These are phyloP conservation scores for Sarcophaga peregrina DNA, from an alignment of 1,140 invertebrate species.

Conservation along the genomic window DNA sequence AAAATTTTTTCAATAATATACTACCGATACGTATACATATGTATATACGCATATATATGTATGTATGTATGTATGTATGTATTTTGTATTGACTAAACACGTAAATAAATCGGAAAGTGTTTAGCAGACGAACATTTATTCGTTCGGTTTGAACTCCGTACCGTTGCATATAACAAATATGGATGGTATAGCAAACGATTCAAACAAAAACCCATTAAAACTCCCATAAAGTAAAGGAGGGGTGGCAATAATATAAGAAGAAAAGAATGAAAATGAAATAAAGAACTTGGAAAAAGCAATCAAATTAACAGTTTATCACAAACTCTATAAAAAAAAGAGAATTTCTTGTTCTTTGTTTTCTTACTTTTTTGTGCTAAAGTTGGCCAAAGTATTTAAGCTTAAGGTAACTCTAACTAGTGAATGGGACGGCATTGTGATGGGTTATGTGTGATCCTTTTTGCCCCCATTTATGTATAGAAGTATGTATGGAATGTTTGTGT, in stretches of 20 bases:
- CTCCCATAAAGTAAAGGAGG: conserved; percentile 33
- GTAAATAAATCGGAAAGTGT: too few relatives aligned
- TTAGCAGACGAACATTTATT: background rate
- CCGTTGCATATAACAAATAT: background rate
- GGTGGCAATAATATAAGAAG: background rate
- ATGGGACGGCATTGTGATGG: background rate
- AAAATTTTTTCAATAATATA: too few relatives aligned
- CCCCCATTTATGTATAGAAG: background rate
- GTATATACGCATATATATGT: too few relatives aligned
- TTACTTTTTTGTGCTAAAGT: background rate
- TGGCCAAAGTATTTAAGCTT: background rate
- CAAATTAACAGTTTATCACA: conserved; percentile 41
- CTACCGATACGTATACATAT: too few relatives aligned
- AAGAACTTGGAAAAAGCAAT: conserved; percentile 32
- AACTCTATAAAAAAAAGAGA: conserved; percentile 21
- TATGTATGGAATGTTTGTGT: background rate
- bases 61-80: too few relatives aligned
- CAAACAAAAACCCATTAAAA: conserved; percentile 34
- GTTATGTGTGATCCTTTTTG: too few relatives aligned
- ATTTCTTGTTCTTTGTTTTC: background rate
- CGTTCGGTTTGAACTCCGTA: background rate
- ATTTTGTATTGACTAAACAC: too few relatives aligned
- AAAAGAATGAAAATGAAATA: background rate
- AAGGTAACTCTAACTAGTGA: background rate
- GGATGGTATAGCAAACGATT: conserved; percentile 2